These are phyloP conservation scores for Callipepla squamata DNA, from an alignment of 2,113 vertebrate species.

Conservation along the genomic window DNA sequence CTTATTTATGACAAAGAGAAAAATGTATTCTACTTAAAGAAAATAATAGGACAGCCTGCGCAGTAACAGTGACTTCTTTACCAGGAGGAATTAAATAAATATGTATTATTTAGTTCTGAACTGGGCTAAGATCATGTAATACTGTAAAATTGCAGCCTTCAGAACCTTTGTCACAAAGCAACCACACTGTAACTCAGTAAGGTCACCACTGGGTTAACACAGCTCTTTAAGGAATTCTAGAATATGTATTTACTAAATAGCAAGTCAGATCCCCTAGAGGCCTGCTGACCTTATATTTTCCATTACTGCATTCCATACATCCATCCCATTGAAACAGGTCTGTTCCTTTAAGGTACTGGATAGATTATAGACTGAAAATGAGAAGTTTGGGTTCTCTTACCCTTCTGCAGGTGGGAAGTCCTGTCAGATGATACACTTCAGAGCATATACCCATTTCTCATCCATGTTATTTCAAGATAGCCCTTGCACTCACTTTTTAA, in stretches of 20 bases:
- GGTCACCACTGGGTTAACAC: background rate
- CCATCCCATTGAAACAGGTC: background rate
- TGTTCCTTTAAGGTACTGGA: background rate
- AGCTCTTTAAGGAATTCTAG: background rate
- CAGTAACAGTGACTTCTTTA: background rate
- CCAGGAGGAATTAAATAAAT: background rate
- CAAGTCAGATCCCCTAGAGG: background rate
- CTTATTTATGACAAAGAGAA: background rate
- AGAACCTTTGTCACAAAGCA: background rate
- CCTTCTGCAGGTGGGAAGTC: background rate
- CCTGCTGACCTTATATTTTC: background rate
- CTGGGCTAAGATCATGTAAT: background rate
- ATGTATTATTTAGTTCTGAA: background rate
- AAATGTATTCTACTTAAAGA: background rate
- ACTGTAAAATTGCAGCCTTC: background rate
- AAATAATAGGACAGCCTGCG: background rate
- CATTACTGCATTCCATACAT: background rate
- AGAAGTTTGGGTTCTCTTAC: background rate
- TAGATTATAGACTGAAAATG: background rate
- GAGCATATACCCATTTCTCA: background rate
- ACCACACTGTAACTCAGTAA: background rate
- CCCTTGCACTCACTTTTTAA: fast-evolving
- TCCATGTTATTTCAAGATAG: background rate
- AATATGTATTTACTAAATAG: background rate
- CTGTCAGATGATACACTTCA: background rate